Conservation (phyloP, 92 coral and sea anemone genomes). For the Palythoa grandis region DNA sequence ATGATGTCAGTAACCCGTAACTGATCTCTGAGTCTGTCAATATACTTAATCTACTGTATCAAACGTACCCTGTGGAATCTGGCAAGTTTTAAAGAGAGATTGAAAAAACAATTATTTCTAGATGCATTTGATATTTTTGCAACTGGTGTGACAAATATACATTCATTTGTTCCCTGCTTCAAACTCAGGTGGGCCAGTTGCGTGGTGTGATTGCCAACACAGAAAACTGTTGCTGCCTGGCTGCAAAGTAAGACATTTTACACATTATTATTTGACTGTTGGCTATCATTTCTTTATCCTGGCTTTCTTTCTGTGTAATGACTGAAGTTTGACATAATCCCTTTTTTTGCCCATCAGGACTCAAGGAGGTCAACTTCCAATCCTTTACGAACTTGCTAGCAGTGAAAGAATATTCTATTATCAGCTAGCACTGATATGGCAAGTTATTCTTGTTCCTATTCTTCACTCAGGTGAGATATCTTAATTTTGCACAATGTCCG, state of each 20-base stretch:
- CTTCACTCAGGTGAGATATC: constrained; percentile 73
- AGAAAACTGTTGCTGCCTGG: constrained; percentile 83
- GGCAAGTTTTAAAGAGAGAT: too few species aligned
- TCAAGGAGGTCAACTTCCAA: constrained; percentile 66
- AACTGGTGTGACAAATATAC: background rate
- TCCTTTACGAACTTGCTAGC: constrained; percentile 86
- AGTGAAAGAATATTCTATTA: constrained; percentile 89
- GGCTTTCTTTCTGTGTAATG: background rate
- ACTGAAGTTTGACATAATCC: background rate
- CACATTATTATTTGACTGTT: background rate
- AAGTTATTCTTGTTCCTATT: constrained; percentile 87
- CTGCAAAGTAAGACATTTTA: constrained; percentile 65
- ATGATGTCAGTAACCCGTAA: background rate
- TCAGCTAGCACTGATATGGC: constrained; percentile 96
- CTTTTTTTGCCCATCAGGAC: constrained; percentile 55
- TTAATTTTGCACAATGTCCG: background rate
- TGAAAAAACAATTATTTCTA: background rate
- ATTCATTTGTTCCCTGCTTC: background rate
- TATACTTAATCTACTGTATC: background rate
- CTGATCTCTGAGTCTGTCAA: background rate
- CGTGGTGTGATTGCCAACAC: constrained; percentile 73
- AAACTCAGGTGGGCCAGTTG: constrained; percentile 62
- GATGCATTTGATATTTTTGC: background rate
- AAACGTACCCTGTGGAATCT: background rate
- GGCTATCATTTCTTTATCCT: too few species aligned